phyloP scores from a whole-genome alignment of 2,797 vertebrate species.

The Erethizon dorsatum region DNA sequence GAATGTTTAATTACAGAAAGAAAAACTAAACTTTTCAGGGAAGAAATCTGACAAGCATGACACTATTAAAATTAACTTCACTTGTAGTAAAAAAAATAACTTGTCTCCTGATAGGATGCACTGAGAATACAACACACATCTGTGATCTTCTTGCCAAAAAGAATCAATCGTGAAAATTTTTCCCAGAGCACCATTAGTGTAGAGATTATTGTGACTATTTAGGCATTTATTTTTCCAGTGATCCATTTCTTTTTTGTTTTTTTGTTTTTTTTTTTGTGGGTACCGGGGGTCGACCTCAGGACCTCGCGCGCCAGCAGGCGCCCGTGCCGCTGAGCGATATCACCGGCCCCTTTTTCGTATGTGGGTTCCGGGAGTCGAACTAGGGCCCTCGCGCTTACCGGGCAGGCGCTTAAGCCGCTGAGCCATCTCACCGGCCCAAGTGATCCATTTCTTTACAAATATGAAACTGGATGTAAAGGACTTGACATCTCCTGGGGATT shows the following conservation, averaged over 20 bases:
- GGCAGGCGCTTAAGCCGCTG: no score
- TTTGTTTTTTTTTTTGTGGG: no score
- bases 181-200: not conserved
- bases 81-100: not conserved
- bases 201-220: not conserved
- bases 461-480: not conserved
- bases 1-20: not conserved
- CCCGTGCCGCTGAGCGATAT: no score
- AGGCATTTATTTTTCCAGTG: slow-evolving; percentile 1
- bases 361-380: no score
- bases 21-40: not conserved
- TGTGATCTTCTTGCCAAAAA: not conserved
- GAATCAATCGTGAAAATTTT: not conserved
- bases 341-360: no score
- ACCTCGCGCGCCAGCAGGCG: no score
- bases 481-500: not conserved
- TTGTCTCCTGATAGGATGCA: not conserved
- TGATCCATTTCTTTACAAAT: slow-evolving; percentile 40
- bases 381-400: no score
- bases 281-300: no score
- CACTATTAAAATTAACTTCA: not conserved
- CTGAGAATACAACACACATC: not conserved
- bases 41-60: not conserved
- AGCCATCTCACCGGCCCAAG: no score
- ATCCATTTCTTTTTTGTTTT: slow-evolving; percentile 56